Evolutionary conservation across 2,797 vertebrate species (phyloP).

Genomic region (Taenioides sp.): DNA sequence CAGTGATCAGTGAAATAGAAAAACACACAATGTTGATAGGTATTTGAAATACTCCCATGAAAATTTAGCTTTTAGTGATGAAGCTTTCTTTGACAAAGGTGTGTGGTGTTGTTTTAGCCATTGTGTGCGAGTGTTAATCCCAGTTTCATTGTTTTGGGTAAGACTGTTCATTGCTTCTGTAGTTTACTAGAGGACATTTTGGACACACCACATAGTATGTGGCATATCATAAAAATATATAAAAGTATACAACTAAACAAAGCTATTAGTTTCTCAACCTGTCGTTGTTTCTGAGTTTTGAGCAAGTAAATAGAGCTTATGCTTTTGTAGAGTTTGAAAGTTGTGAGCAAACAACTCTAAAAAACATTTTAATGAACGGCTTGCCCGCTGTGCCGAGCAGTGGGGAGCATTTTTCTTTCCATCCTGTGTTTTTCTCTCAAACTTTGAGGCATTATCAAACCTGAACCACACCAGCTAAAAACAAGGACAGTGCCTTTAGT

Average conservation of each 20-base stretch:
- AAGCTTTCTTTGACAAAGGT: constrained; percentile 52
- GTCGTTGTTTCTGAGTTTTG: constrained; percentile 64
- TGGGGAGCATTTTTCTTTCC: constrained; percentile 47
- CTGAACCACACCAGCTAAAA: constrained; percentile 85
- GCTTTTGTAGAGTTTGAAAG: constrained; percentile 73
- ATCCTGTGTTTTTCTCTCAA: constrained; percentile 68
- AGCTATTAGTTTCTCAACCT: constrained; percentile 68
- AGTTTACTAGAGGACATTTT: constrained; percentile 64
- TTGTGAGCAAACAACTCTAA: constrained; percentile 77
- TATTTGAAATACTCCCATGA: constrained; percentile 63
- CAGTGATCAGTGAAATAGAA: constrained; percentile 60
- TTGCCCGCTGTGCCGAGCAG: constrained; percentile 51
- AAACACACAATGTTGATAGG: constrained; percentile 57
- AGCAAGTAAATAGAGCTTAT: constrained; percentile 61
- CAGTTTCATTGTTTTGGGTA: constrained; percentile 49
- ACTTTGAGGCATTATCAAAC: constrained; percentile 84
- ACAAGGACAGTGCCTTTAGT: constrained; percentile 87
- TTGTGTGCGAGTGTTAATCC: constrained; percentile 67
- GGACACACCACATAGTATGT: constrained; percentile 66
- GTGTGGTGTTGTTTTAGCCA: constrained; percentile 71
- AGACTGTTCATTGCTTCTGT: constrained; percentile 66
- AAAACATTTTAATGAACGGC: constrained; percentile 68
- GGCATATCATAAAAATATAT: constrained; percentile 64
- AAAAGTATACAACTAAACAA: constrained; percentile 64
- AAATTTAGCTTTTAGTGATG: constrained; percentile 67